Percentiles rank a stretch among this genome's conserved stretches.
phyloP scores from a whole-genome alignment of 2,888 invertebrate genomes.

The Rhopalosiphum nymphaeae region DNA sequence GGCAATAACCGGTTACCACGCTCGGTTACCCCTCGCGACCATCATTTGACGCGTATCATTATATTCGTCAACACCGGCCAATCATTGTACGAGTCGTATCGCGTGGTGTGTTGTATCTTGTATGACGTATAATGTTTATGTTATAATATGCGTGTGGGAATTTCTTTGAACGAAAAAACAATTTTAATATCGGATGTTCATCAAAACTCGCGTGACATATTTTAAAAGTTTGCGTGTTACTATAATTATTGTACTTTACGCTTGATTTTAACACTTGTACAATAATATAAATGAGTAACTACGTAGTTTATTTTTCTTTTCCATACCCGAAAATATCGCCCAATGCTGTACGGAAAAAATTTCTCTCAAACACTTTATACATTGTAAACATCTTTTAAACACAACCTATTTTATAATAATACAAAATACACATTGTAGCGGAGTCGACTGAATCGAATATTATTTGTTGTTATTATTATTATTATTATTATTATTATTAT shows the following conservation, averaged over 20 bases:
- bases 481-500: background rate
- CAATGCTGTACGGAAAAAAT: background rate
- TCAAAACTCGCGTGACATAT: background rate
- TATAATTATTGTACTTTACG: background rate
- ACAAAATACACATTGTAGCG: background rate
- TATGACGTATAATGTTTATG: background rate
- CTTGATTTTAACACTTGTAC: background rate
- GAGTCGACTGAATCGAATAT: background rate
- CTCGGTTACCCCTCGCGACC: slow-evolving; percentile 6
- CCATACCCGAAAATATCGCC: background rate
- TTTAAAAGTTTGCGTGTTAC: background rate
- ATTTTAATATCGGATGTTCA: background rate
- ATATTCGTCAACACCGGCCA: background rate
- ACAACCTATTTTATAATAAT: background rate
- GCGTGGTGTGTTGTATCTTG: background rate
- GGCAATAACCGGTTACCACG: slow-evolving; percentile 29
- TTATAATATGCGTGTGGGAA: background rate
- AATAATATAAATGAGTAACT: background rate
- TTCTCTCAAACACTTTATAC: background rate
- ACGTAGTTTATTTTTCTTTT: background rate
- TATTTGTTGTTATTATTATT: background rate
- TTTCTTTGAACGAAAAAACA: background rate
- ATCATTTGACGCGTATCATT: background rate
- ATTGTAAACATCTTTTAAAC: background rate
- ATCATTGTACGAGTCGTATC: background rate